Base-by-base conservation (phyloP, 2,797 vertebrate species). In the Ciconia nigra region DNA sequence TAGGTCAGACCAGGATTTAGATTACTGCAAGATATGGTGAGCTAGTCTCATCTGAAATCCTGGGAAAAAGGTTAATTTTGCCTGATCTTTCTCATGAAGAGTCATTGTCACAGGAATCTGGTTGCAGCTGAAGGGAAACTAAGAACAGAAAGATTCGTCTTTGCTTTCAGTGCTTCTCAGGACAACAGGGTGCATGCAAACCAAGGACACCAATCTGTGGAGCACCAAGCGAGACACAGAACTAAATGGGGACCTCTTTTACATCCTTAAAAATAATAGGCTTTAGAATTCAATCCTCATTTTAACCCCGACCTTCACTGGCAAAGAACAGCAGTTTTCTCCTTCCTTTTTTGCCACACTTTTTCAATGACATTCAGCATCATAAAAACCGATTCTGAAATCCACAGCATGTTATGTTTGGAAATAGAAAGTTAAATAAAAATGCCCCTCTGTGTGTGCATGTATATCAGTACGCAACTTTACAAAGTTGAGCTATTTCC, bases 391-490 rank as follows among this genome's bases (percentile, higher is more conserved):
- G 93, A 52, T 93, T 83, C 71, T 93, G 76, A 82, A 90, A 61
- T 52, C 44, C 69, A 47, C 33, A 62, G 55, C 7, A 21, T 84
- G 79, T 87, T 94, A 72, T 79, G 21, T 79, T 91, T 96, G 84
- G 84, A 96, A 91, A 78, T 25, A 89, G 49, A 86, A 90, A 13
- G 25, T 47, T 82, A 66, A 91, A 84, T 78, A 94, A 92, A 95
- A 96, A 67, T 51, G 49, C 12, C 51, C 15, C 54, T 93, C 49
- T 51, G 1, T 55, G 22, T 54, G 10, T 61, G 49, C 4, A 0
- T 21, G 41, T 61, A 8, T 59, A 87, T 90, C 72, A 51, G 37
- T 33, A 41, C 4, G 10, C 0, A 0, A 66, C 54, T 94, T 82
- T 77, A 76, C 22, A 59, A 94, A 90, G 65, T 1, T 93, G 95